phyloP scores from a whole-genome alignment of 2,888 invertebrate genomes.

The Acleris holmiana region DNA sequence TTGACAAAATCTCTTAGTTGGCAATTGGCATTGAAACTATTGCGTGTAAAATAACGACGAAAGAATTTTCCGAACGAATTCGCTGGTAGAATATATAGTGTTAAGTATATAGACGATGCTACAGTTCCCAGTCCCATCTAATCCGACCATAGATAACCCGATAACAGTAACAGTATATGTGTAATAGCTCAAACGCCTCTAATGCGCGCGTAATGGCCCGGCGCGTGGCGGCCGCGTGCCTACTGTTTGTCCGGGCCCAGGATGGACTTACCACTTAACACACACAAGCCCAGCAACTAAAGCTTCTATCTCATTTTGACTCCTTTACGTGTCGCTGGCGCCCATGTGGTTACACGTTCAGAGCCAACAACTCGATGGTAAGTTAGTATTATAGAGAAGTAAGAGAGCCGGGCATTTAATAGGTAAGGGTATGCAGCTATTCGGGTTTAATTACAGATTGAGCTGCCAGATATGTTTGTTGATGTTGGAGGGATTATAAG shows the following conservation, averaged over 20 bases:
- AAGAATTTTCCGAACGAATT: no score
- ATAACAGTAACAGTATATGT: conserved; percentile 11
- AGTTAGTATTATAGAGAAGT: no score
- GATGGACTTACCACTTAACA: conserved; percentile 16
- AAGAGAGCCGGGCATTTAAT: no score
- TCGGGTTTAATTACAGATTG: conserved; percentile 25
- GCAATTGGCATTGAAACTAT: no score
- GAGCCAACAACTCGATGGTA: no score
- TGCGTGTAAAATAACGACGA: no score
- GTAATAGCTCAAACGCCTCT: conserved; percentile 13
- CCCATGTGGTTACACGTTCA: no score
- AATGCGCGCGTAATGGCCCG: conserved; percentile 14
- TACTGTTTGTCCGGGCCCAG: conserved; percentile 4
- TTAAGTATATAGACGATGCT: not conserved
- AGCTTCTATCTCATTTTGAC: no score
- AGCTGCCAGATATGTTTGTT: conserved; percentile 18
- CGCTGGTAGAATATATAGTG: no score
- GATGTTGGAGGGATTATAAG: conserved; percentile 8
- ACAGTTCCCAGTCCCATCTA: not conserved
- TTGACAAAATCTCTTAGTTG: no score
- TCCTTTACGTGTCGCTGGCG: no score
- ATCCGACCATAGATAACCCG: conserved; percentile 15
- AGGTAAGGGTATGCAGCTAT: conserved; percentile 8
- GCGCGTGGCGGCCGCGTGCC: conserved; percentile 17
- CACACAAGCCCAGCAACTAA: no score